Evolutionary conservation across 23 tunicate genomes (phyloP), one percentile per base, ranked within the genome.

Genomic region (Pegea sp.): DNA sequence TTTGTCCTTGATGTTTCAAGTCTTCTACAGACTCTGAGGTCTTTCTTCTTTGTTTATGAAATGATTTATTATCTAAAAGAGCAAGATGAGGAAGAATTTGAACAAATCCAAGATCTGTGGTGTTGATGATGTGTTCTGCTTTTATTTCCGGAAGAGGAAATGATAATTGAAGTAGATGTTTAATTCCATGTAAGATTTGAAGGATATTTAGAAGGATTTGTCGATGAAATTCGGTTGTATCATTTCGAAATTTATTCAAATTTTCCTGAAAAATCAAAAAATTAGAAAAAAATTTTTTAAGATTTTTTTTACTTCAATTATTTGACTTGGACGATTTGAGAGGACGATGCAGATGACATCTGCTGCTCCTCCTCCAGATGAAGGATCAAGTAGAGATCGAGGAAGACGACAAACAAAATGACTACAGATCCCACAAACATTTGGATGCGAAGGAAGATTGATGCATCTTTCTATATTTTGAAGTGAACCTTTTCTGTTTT

Each of bases 341-440:
- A 84, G 30, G 27, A 84, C 95, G 8, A 84, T 84, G 53, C 95
- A 84, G 16, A 84, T 28, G 24, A 73, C 84, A 43, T 84, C 81
- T 1, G 73, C 95, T 5, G 74, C 78, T 28, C 76, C 72, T 3
- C 72, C 84, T 4, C 80, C 64, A 18, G 69, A 67, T 21, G 58
- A 58, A 1, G 86, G 95, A 52, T 73, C 69, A 18, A 84, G 71
- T 24, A 84, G 69, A 24, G 84, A 84, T 18, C 84, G 38, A 6
- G 95, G 95, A 0, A 84, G 65, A 26, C 76, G 65, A 49, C 95
- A 84, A 2, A 56, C 48, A 59, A 84, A 84, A 56, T 84, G 86
- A 31, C 95, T 84, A 68, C 95, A 84, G 13, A 84, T 84, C 5
- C 95, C 72, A 51, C 95, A 68, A 5, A 80, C 57, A 62, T 73